These are phyloP conservation scores for Dicycla oo DNA, from an alignment of 2,888 invertebrate genomes.

Conservation along the genomic window DNA sequence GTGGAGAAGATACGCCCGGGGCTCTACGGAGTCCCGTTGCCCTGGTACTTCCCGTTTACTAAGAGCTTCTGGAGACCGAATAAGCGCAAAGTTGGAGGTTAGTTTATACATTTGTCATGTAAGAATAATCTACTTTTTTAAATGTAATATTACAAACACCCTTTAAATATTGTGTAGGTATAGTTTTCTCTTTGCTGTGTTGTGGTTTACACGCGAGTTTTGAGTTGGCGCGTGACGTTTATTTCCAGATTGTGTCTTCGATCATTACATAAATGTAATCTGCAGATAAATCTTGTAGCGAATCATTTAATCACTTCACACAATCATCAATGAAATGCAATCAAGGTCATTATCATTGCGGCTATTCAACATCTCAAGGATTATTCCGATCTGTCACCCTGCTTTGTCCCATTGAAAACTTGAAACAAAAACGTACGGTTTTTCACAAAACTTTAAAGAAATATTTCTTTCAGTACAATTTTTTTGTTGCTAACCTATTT, in stretches of 20 bases:
- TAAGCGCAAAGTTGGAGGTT: constrained; percentile 79
- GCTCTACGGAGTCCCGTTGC: constrained; percentile 95
- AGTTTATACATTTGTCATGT: constrained; percentile 45
- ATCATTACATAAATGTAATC: not conserved
- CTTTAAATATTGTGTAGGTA: not conserved
- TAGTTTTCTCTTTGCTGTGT: not conserved
- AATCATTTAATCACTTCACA: constrained; percentile 25
- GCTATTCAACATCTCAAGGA: constrained; percentile 16
- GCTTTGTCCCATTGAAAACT: not conserved
- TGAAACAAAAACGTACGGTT: not conserved
- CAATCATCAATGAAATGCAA: not conserved
- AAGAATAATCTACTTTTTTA: not conserved
- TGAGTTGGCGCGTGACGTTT: not conserved
- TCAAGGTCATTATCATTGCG: constrained; percentile 34
- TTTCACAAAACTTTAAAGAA: not conserved
- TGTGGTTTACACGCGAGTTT: not conserved
- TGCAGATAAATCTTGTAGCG: constrained; percentile 7
- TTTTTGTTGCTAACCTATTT: too few relatives aligned
- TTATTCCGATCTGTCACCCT: too few relatives aligned
- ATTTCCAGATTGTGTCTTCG: constrained; percentile 7
- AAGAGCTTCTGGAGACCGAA: constrained; percentile 90
- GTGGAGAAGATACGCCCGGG: constrained; percentile 97
- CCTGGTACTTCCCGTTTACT: constrained; percentile 95
- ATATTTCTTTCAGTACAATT: too few relatives aligned
- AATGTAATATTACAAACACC: not conserved